Conservation (phyloP, 2,113 vertebrate genomes). For the Callorhinus ursinus region DNA sequence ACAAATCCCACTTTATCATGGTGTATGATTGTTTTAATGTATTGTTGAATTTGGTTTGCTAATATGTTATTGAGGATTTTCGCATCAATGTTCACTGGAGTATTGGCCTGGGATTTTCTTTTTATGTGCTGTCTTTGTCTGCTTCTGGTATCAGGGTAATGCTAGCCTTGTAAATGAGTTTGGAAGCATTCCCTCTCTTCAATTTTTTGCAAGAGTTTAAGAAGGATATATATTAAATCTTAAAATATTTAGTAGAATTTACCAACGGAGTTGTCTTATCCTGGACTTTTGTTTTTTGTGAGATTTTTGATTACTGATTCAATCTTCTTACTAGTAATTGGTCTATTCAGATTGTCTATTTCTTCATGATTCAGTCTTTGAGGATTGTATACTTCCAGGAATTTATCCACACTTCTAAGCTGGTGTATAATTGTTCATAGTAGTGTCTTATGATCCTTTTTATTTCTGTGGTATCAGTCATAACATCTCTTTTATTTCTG, state of each 20-base stretch:
- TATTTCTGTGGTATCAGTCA: neutral
- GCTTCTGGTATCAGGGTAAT: neutral
- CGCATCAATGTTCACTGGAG: neutral
- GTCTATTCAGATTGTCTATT: neutral
- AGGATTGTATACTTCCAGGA: neutral
- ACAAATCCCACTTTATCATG: neutral
- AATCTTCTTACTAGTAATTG: neutral
- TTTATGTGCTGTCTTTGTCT: neutral
- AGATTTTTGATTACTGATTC: neutral
- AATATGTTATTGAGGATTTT: neutral
- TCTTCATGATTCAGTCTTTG: neutral
- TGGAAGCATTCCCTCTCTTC: neutral
- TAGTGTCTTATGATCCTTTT: neutral
- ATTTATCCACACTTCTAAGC: neutral
- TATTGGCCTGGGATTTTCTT: neutral
- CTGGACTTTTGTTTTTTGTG: neutral
- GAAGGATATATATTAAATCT: neutral
- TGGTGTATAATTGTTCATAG: neutral
- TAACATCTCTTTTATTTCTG: neutral
- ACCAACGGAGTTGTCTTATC: neutral
- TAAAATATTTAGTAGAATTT: neutral
- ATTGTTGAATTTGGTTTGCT: neutral
- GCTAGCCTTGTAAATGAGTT: neutral
- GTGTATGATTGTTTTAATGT: neutral
- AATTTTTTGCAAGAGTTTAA: neutral